Conservation (phyloP, 2,888 invertebrate species). For the Standfussiana lucernea region DNA sequence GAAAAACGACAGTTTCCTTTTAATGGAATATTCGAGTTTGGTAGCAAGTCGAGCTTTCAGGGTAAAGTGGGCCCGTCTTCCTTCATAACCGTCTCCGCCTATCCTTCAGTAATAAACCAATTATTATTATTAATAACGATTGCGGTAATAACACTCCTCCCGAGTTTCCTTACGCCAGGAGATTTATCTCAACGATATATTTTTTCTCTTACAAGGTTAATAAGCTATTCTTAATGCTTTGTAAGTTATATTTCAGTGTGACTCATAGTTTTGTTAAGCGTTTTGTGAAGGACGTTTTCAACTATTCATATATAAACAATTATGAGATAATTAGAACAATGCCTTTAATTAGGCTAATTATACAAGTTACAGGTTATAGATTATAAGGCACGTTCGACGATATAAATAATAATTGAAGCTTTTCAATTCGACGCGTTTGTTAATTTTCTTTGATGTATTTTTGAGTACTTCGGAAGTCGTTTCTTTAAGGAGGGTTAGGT, state of each 20-base stretch:
- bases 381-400: background rate
- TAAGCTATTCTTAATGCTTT: constrained; percentile 16
- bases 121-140: constrained; percentile 50
- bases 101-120: constrained; percentile 37
- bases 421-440: background rate
- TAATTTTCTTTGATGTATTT: background rate
- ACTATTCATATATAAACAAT: constrained; percentile 21
- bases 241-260: constrained; percentile 19
- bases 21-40: constrained; percentile 38
- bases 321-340: constrained; percentile 30
- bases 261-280: constrained; percentile 21
- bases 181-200: constrained; percentile 16
- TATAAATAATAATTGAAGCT: background rate
- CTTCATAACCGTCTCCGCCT: constrained; percentile 36
- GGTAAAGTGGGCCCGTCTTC: constrained; percentile 10
- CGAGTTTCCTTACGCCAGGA: constrained; percentile 19
- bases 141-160: constrained; percentile 44
- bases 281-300: constrained; percentile 16
- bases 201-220: constrained; percentile 21
- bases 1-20: constrained; percentile 36
- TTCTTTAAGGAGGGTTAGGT: background rate
- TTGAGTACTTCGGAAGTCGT: background rate
- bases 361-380: background rate
- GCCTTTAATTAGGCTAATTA: constrained; percentile 5
- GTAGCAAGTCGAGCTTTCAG: constrained; percentile 23